Conservation (phyloP, 2,888 invertebrate species). For the Eupelmus urozonus region DNA sequence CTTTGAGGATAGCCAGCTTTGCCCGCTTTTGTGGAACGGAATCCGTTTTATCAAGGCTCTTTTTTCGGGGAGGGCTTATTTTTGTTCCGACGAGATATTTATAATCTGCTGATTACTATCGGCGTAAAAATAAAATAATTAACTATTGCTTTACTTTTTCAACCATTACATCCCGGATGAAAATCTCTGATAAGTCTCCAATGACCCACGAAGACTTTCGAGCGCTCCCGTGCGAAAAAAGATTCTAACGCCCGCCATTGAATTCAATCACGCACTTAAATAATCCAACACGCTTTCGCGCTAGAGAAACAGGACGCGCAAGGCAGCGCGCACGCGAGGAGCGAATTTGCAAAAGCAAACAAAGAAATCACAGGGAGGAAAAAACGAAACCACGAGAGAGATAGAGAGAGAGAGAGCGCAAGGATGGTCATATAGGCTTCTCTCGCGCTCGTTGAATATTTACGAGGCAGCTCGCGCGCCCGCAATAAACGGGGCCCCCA, state of each 20-base stretch:
- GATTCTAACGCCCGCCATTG: too few relatives aligned
- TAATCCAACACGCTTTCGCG: slow-evolving; percentile 7
- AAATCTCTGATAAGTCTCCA: too few relatives aligned
- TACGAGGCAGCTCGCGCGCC: slow-evolving; percentile 35
- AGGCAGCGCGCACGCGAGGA: neutral
- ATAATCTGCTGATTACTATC: too few relatives aligned
- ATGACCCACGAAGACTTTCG: too few relatives aligned
- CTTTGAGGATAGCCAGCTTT: neutral
- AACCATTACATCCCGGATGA: too few relatives aligned
- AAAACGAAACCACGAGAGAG: neutral
- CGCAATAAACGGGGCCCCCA: slow-evolving; percentile 34
- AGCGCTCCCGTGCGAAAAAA: too few relatives aligned
- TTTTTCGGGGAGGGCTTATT: too few relatives aligned
- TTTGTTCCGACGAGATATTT: too few relatives aligned
- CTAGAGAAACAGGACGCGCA: slow-evolving; percentile 12
- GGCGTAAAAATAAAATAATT: too few relatives aligned
- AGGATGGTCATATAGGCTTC: neutral
- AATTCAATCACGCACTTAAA: slow-evolving; percentile 3
- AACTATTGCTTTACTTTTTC: too few relatives aligned
- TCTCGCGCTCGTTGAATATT: slow-evolving; percentile 57
- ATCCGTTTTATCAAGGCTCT: neutral
- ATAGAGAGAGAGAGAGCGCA: neutral
- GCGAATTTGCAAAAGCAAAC: slow-evolving; percentile 24
- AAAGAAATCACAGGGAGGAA: neutral
- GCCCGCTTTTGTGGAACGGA: neutral